Percentiles rank a stretch among this genome's conserved stretches.
Conservation (phyloP, 1,140 invertebrate genomes). For the Solenopsis invicta region DNA sequence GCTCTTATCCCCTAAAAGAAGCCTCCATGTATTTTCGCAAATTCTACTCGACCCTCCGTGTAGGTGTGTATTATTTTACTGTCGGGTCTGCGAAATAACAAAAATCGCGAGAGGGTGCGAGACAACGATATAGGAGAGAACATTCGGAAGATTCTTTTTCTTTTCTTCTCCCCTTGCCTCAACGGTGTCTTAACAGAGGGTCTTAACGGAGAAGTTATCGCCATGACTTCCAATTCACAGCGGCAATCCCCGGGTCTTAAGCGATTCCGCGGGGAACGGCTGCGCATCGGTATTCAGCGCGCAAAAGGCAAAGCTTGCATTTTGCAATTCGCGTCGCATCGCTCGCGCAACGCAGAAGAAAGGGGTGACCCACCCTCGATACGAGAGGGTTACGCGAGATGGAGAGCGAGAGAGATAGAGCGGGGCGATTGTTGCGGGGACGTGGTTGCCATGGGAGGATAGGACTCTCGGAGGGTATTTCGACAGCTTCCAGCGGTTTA, state of each 20-base stretch:
- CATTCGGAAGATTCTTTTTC: slow-evolving; percentile 8
- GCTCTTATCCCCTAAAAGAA: not conserved
- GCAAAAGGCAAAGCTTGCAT: slow-evolving; percentile 79
- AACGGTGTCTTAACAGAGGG: slow-evolving; percentile 3
- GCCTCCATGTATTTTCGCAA: not conserved
- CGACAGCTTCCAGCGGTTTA: slow-evolving; percentile 57
- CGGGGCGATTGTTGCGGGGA: slow-evolving; percentile 27
- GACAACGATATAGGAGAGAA: not conserved
- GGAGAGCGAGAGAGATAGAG: not conserved
- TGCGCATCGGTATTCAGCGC: slow-evolving; percentile 75
- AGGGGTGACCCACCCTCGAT: slow-evolving; percentile 57
- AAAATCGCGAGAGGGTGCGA: slow-evolving; percentile 2
- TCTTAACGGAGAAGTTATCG: slow-evolving; percentile 46
- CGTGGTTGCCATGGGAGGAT: slow-evolving; percentile 70
- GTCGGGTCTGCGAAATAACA: not conserved
- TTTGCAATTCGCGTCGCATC: slow-evolving; percentile 75
- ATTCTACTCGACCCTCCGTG: not conserved
- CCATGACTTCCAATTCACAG: slow-evolving; percentile 73
- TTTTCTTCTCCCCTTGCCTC: not conserved
- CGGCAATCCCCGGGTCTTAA: slow-evolving; percentile 67
- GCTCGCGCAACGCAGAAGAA: slow-evolving; percentile 54
- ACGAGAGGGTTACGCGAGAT: slow-evolving; percentile 41
- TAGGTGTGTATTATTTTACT: not conserved
- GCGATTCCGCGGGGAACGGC: slow-evolving; percentile 10
- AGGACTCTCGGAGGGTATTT: slow-evolving; percentile 53